Evolutionary conservation across 2,113 vertebrate species (phyloP).

Genomic region (Seriola aureovittata): DNA sequence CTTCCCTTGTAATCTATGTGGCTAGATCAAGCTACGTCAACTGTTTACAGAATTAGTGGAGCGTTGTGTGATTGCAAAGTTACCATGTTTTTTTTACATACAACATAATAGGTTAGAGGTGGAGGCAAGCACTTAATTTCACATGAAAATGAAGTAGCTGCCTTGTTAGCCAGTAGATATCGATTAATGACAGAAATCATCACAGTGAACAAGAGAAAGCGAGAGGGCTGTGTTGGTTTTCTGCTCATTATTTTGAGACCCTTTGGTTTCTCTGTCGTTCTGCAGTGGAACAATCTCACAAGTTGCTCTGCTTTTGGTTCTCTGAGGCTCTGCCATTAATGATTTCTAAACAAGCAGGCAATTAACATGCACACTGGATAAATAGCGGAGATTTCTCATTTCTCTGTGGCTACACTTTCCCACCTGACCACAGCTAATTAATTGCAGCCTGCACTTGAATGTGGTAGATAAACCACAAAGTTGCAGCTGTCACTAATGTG

Average conservation of each 20-base stretch:
- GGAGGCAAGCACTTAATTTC: slow-evolving; percentile 12
- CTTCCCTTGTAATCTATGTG: neutral
- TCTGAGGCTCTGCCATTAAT: slow-evolving; percentile 33
- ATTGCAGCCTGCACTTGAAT: slow-evolving; percentile 10
- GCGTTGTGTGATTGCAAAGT: neutral
- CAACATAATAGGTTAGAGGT: neutral
- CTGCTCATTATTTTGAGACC: slow-evolving; percentile 28
- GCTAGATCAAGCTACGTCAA: neutral
- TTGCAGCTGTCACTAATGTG: slow-evolving; percentile 23
- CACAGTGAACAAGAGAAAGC: neutral
- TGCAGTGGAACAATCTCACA: slow-evolving; percentile 17
- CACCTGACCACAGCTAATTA: slow-evolving; percentile 38
- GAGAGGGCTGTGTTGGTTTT: neutral
- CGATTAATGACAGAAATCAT: slow-evolving; percentile 41
- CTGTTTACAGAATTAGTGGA: neutral
- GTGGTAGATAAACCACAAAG: slow-evolving; percentile 10
- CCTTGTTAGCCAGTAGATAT: slow-evolving; percentile 25
- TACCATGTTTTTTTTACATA: neutral
- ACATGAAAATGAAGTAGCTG: slow-evolving; percentile 7
- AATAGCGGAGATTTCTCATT: slow-evolving; percentile 37
- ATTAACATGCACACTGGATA: slow-evolving; percentile 46
- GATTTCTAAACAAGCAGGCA: slow-evolving; percentile 50
- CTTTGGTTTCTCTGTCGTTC: slow-evolving; percentile 23
- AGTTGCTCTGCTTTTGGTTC: slow-evolving; percentile 12
- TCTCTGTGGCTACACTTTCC: slow-evolving; percentile 12